Evolutionary conservation across 2,888 invertebrate species (phyloP), one percentile per base, ranked within the genome.

Genomic region (Neoscelio sp.): DNA sequence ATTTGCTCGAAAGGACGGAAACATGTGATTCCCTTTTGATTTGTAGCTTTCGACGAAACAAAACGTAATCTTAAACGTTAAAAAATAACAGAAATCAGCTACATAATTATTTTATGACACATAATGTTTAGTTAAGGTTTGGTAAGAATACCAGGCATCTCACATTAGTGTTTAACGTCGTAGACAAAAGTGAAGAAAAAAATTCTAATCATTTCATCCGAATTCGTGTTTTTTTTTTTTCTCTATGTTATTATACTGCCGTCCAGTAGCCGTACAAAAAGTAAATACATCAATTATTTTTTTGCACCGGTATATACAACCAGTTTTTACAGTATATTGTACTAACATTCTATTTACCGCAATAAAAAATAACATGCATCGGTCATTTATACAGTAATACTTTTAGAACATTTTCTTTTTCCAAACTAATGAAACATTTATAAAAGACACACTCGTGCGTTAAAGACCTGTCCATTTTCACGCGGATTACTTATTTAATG

Each of bases 1-100:
- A 56, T 65, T 42, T 65, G 20, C 38, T 60, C 60, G 65, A 79
- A 67, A 75, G 75, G 70, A 80, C 70, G 77, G 80, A 77, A 77
- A 80, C 62, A 65, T 70, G 73, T 77, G 44, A 77, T 74, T 77
- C 73, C 38, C 74, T 60, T 77, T 77, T 77, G 68, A 70, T 68
- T 68, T 68, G 71, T 67, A 76, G 30, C 30, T 52, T 67, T 71
- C 73, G 68, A 50, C 73, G 74, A 76, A 80, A 76, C 46, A 62
- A 71, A 80, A 64, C 58, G 35, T 42, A 20, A 68, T 76, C 74
- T 73, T 73, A 58, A 80, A 77, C 65, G 23, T 74, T 74, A 10
- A 56, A 74, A 77, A 73, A 62, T 52, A 58, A 65, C 44, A 54
- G 38, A 60, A 73, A 68, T 73, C 33, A 40, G 23, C 62, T 70